Conservation (phyloP, 2,888 invertebrate genomes). For the Incurvaria masculella region DNA sequence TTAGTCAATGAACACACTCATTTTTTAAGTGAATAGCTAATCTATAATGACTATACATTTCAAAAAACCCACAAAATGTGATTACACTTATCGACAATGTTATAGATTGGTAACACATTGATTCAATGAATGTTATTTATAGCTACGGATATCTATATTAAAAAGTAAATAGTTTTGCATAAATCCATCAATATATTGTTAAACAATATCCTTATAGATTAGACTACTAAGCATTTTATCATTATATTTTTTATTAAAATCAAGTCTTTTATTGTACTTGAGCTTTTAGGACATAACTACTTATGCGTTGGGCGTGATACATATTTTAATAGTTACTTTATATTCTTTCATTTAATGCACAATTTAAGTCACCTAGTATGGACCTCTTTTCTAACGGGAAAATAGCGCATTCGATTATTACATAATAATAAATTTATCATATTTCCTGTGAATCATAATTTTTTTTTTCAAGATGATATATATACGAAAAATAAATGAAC, state of each 20-base stretch:
- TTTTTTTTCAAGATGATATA: too few species aligned
- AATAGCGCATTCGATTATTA: background rate
- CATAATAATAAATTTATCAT: too few species aligned
- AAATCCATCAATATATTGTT: too few species aligned
- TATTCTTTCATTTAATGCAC: slow-evolving; percentile 50
- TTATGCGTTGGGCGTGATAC: slow-evolving; percentile 24
- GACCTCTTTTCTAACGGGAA: slow-evolving; percentile 45
- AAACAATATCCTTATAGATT: background rate
- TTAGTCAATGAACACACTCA: slow-evolving; percentile 32
- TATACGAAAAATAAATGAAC: too few species aligned
- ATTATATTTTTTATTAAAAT: slow-evolving; percentile 22
- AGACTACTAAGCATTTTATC: slow-evolving; percentile 25
- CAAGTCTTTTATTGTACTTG: slow-evolving; percentile 53
- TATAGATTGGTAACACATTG: too few species aligned
- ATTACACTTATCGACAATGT: background rate
- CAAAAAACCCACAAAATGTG: slow-evolving; percentile 27
- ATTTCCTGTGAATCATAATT: slow-evolving; percentile 17
- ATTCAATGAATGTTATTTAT: too few species aligned
- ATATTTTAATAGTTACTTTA: slow-evolving; percentile 28
- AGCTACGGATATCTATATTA: too few species aligned
- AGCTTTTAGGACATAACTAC: slow-evolving; percentile 49
- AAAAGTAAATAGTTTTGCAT: too few species aligned
- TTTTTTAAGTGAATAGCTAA: slow-evolving; percentile 12
- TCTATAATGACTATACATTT: slow-evolving; percentile 9
- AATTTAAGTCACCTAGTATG: slow-evolving; percentile 55